These are phyloP conservation scores for Pitangus sulphuratus DNA, from an alignment of 2,797 vertebrate genomes.

Conservation along the genomic window DNA sequence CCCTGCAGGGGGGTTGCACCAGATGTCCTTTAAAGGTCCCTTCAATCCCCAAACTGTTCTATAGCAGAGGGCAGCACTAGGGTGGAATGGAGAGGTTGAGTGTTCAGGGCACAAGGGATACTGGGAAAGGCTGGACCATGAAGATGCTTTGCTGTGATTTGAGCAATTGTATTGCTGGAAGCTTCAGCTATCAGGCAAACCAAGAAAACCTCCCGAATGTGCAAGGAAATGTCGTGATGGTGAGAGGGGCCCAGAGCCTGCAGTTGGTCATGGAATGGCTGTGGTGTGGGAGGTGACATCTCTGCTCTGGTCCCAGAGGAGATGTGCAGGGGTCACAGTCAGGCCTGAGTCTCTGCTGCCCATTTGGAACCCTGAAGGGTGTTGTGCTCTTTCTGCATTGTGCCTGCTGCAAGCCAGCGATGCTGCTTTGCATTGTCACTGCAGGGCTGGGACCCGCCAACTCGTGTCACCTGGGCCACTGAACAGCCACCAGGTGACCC, in stretches of 20 bases:
- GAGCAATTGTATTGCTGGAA: background rate
- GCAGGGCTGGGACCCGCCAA: background rate
- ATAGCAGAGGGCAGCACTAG: background rate
- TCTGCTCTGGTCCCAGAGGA: background rate
- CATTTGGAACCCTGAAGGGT: background rate
- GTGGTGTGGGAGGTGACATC: background rate
- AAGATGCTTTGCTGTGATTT: background rate
- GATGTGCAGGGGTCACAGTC: rapidly evolving
- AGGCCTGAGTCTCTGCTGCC: background rate
- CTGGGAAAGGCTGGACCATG: background rate
- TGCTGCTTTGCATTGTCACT: background rate
- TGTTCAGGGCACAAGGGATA: background rate
- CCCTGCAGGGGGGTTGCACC: background rate
- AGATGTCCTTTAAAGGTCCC: background rate
- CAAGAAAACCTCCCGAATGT: background rate
- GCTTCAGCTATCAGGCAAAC: background rate
- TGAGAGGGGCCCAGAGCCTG: background rate
- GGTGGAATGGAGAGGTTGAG: background rate
- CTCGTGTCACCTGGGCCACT: background rate
- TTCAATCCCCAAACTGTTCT: background rate
- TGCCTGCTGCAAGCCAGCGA: background rate
- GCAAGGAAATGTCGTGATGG: background rate
- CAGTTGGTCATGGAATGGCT: background rate
- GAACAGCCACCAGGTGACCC: background rate
- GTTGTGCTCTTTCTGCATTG: background rate